phyloP scores from a whole-genome alignment of 64 coral and sea anemone species.

The Orbicella faveolata region DNA sequence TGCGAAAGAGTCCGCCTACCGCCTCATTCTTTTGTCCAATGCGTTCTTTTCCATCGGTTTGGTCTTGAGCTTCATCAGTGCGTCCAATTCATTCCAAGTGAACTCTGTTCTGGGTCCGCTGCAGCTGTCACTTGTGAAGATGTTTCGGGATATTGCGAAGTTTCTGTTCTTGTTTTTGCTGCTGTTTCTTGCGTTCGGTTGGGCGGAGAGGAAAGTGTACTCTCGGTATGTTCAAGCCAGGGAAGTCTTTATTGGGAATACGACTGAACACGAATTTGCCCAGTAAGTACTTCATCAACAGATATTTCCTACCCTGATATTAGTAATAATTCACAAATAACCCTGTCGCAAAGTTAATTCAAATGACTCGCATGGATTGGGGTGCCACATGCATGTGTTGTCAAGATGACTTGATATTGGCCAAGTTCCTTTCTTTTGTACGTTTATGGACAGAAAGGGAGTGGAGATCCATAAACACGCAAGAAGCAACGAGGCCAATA shows the following conservation, averaged over 20 bases:
- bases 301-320: too few relatives aligned
- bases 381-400: too few relatives aligned
- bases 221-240: conserved; percentile 74
- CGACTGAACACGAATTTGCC: conserved; percentile 49
- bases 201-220: conserved; percentile 78
- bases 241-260: conserved; percentile 29
- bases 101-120: conserved; percentile 69
- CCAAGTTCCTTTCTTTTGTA: too few relatives aligned
- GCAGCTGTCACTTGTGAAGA: conserved; percentile 66
- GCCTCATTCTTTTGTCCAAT: conserved; percentile 68
- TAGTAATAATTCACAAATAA: too few relatives aligned
- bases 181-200: conserved; percentile 70
- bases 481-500: too few relatives aligned
- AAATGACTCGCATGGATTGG: too few relatives aligned
- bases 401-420: too few relatives aligned
- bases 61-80: conserved; percentile 59
- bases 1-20: background rate
- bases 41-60: conserved; percentile 65
- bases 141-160: conserved; percentile 79
- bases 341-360: too few relatives aligned
- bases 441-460: too few relatives aligned
- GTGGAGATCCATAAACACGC: too few relatives aligned
- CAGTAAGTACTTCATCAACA: conserved; percentile 39
- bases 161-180: conserved; percentile 85
- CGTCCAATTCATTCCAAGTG: conserved; percentile 74